phyloP scores from a whole-genome alignment of 2,888 invertebrate species.

The Baccha elongata region DNA sequence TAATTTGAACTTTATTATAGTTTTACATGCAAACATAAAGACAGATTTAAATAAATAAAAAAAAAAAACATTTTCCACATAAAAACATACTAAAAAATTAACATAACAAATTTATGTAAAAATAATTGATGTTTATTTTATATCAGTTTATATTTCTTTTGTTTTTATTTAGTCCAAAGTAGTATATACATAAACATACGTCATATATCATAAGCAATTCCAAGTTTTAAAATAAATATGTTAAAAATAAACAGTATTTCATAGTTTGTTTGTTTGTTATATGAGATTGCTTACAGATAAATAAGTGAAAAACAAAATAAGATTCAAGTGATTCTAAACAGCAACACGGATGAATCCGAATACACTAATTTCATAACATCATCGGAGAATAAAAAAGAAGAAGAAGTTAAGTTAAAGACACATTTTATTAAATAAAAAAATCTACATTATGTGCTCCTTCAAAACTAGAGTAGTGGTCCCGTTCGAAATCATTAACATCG shows the following conservation, averaged over 20 bases:
- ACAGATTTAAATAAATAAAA: background rate
- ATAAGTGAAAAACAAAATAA: no score
- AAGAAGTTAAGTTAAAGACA: no score
- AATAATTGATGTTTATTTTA: constrained; percentile 41
- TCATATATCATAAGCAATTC: background rate
- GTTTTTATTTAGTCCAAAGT: constrained; percentile 5
- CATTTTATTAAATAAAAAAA: no score
- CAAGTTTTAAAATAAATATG: constrained; percentile 17
- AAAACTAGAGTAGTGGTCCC: no score
- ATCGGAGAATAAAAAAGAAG: no score
- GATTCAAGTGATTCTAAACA: no score
- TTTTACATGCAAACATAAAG: background rate
- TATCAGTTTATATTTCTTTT: constrained; percentile 22
- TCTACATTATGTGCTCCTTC: no score
- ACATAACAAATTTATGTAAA: constrained; percentile 42
- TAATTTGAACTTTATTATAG: constrained; percentile 11
- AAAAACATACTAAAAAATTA: constrained; percentile 8
- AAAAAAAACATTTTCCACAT: constrained; percentile 18
- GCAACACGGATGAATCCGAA: no score
- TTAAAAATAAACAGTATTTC: background rate
- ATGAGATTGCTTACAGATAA: no score
- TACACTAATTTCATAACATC: no score
- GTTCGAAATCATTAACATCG: no score
- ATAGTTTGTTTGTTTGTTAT: background rate
- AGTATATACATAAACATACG: no score